Evolutionary conservation across 1,140 invertebrate genomes (phyloP).

Genomic region (Drosophila kikkawai): DNA sequence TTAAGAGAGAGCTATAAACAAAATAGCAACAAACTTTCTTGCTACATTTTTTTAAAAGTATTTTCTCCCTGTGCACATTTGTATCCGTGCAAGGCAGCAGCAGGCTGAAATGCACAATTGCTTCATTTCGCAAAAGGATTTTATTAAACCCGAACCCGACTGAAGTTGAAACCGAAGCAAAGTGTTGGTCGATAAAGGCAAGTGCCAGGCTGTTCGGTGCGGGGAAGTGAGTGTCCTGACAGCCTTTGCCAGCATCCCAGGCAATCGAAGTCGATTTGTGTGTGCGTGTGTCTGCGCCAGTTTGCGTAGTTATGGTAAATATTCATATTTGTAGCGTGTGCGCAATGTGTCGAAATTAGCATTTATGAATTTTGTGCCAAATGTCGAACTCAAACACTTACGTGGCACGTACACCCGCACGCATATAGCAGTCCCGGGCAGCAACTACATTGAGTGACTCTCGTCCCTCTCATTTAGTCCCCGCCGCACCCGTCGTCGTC

Average conservation of each 20-base stretch:
- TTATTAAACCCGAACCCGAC: constrained; percentile 74
- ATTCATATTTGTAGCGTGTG: constrained; percentile 84
- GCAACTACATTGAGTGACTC: constrained; percentile 56
- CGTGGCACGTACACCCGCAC: constrained; percentile 46
- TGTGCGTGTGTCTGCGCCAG: constrained; percentile 54
- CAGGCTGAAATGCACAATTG: constrained; percentile 76
- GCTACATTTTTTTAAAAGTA: too few relatives aligned
- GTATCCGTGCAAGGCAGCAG: constrained; percentile 56
- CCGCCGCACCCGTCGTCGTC: neutral
- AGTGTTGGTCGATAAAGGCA: constrained; percentile 64
- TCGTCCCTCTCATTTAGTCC: constrained; percentile 52
- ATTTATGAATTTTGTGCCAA: constrained; percentile 83
- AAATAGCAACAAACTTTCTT: too few relatives aligned
- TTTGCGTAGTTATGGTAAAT: constrained; percentile 81
- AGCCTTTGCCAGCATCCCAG: constrained; percentile 26
- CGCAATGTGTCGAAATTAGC: constrained; percentile 84
- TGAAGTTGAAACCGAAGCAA: constrained; percentile 59
- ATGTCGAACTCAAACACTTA: constrained; percentile 63
- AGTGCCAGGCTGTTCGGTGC: constrained; percentile 44
- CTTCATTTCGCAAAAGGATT: constrained; percentile 81
- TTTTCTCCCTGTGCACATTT: constrained; percentile 17
- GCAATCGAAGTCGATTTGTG: constrained; percentile 62
- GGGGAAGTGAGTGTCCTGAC: constrained; percentile 6
- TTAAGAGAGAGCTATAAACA: too few relatives aligned
- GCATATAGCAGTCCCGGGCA: constrained; percentile 23